phyloP scores from a whole-genome alignment of 1,140 invertebrate genomes.

The Carposina sasakii region DNA sequence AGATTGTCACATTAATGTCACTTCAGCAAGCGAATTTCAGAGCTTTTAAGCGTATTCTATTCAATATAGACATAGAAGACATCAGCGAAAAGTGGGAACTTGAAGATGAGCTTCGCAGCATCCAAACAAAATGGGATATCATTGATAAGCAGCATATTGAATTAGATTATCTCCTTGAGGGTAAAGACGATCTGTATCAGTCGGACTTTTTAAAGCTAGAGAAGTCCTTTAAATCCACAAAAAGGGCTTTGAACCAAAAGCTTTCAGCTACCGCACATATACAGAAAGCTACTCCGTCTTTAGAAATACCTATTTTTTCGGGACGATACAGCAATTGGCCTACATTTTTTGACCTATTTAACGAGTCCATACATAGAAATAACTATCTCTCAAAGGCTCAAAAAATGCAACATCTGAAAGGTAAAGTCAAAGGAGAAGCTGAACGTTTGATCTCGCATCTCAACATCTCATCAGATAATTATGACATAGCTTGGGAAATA shows the following conservation, averaged over 20 bases:
- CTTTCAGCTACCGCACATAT: neutral
- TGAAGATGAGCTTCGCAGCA: neutral
- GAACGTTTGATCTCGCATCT: neutral
- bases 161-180: neutral
- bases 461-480: neutral
- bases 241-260: neutral
- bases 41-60: neutral
- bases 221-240: neutral
- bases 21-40: no score
- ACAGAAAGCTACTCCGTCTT: neutral
- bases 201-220: neutral
- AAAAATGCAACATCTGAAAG: neutral
- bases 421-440: neutral
- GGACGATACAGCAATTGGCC: neutral
- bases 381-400: neutral
- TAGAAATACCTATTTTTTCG: neutral
- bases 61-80: neutral
- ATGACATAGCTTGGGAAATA: neutral
- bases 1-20: no score
- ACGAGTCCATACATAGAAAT: neutral
- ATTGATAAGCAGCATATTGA: neutral
- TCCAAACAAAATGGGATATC: neutral
- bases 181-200: neutral
- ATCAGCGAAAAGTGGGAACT: neutral
- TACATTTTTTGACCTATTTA: neutral